Base-by-base conservation (phyloP, 1,140 invertebrate genomes). In the Brachystomella parvula region DNA sequence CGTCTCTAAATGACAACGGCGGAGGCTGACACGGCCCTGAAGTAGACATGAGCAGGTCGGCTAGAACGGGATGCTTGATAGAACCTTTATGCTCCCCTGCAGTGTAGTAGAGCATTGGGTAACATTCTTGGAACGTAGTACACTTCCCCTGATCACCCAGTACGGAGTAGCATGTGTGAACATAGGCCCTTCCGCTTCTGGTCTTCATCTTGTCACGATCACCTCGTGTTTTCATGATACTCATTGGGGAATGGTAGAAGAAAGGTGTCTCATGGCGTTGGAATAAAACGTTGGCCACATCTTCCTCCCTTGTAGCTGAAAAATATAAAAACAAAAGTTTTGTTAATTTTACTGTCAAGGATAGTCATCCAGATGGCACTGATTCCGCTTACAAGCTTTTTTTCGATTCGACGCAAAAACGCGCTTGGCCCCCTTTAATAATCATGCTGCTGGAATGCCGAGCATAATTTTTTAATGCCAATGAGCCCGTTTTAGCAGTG, bases 21-120 rank as follows among this genome's bases (percentile, higher is more conserved):
- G 60, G 33, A 24, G 63, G 47, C 6, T 57, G 17, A 47, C 66
- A 68, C 1, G 66, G 66, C 6, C 66, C 66, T 29, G 61, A 59
- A 17, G 61, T 39, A 24, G 64, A 47, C 24, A 56, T 32, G 2
- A 68, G 35, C 19, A 68, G 17, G 3, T 64, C 61, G 9, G 66
- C 66, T 2, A 68, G 32, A 1, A 47, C 66, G 26, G 61, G 66
- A 64, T 68, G 64, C 44, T 61, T 68, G 12, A 68, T 32, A 24
- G 63, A 32, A 24, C 62, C 62, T 35, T 31, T 62, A 44, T 62
- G 32, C 30, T 62, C 60, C 15, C 31, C 60, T 57, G 58, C 62
- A 9, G 49, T 60, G n/a, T 49, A 53, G 49, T 65, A 68, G 3
- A 68, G 47, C 19, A 68, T 61, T 9, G 66, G 66, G 32, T 24